Conservation (phyloP, 2,797 vertebrate species). For the Spea hammondii region DNA sequence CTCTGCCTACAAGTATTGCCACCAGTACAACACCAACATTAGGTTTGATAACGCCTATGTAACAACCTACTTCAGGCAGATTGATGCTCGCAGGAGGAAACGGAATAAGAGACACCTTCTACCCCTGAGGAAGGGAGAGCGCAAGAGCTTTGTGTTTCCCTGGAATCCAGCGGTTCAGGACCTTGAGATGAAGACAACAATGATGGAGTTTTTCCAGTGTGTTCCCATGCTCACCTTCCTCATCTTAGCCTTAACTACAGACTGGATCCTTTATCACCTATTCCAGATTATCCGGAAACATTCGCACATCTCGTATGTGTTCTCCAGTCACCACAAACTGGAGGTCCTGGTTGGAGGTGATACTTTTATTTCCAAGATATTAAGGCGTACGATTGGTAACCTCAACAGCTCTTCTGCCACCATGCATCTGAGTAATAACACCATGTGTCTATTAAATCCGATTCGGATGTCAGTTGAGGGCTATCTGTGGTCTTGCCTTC, state of each 20-base stretch:
- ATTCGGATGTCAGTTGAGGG: too few relatives aligned
- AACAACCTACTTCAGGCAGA: slow-evolving; percentile 80
- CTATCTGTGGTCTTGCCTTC: too few relatives aligned
- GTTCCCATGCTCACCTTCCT: slow-evolving; percentile 67
- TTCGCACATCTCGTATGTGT: slow-evolving; percentile 73
- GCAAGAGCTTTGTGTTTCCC: slow-evolving; percentile 66
- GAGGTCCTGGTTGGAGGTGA: neutral
- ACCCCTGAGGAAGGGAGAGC: slow-evolving; percentile 72
- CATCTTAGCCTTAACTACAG: slow-evolving; percentile 66
- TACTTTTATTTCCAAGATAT: too few relatives aligned
- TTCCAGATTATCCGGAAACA: slow-evolving; percentile 77
- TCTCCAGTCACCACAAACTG: slow-evolving; percentile 71
- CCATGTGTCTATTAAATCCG: too few relatives aligned
- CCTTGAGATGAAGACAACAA: slow-evolving; percentile 52
- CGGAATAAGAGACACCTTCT: slow-evolving; percentile 74
- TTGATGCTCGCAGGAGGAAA: slow-evolving; percentile 73
- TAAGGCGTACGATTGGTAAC: too few relatives aligned
- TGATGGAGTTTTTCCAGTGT: slow-evolving; percentile 69
- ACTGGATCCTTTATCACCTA: slow-evolving; percentile 70
- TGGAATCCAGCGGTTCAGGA: slow-evolving; percentile 61
- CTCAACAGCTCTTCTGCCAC: too few relatives aligned
- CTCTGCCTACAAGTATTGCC: slow-evolving; percentile 72
- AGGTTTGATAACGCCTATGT: slow-evolving; percentile 85
- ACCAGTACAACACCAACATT: slow-evolving; percentile 70
- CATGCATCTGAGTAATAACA: too few relatives aligned